A percentile compares a stretch with the other conserved stretches of the same genome.
Evolutionary conservation across 2,797 vertebrate species (phyloP).

Genomic region (Pipistrellus kuhlii): DNA sequence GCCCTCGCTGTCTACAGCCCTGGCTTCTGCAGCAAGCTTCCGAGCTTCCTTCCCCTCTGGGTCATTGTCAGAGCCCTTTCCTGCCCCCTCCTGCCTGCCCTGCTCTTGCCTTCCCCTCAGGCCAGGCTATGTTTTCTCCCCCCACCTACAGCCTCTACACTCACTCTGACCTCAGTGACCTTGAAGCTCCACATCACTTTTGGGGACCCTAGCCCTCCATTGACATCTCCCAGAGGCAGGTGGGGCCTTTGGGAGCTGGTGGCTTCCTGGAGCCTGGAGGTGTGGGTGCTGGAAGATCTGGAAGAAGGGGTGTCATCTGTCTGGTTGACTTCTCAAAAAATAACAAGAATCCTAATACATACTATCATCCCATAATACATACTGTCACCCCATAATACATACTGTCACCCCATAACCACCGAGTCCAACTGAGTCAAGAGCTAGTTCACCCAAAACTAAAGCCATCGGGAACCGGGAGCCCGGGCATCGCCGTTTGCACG

Average conservation of each 20-base stretch:
- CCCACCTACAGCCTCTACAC: background rate
- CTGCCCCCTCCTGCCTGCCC: background rate
- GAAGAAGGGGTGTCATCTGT: background rate
- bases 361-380: no score
- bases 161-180: background rate
- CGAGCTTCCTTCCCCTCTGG: background rate
- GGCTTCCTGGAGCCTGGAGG: background rate
- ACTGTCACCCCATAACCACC: background rate
- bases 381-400: background rate
- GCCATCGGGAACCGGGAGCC: background rate
- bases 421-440: background rate
- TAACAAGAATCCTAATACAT: background rate
- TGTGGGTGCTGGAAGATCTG: background rate
- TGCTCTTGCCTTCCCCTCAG: background rate
- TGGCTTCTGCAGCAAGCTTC: background rate
- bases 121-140: background rate
- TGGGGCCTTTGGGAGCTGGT: no score
- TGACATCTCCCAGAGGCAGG: background rate
- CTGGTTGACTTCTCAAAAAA: background rate
- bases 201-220: background rate
- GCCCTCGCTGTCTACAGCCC: accelerated
- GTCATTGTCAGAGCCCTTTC: background rate
- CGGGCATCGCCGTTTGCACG: background rate
- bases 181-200: background rate
- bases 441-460: background rate